phyloP scores from a whole-genome alignment of 2,888 invertebrate species.

The Mystacides longicornis region DNA sequence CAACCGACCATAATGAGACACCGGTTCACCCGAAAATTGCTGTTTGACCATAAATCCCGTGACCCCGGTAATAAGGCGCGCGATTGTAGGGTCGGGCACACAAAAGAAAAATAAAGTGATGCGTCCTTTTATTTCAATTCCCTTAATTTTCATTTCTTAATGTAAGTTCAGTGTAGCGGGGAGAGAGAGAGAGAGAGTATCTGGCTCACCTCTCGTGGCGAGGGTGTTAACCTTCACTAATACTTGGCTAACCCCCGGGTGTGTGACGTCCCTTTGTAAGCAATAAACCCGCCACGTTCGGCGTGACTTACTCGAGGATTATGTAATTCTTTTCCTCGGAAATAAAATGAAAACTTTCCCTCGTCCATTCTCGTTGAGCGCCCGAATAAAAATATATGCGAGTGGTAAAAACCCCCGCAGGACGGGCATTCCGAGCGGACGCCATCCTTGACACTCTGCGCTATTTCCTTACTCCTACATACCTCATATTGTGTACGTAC shows the following conservation, averaged over 20 bases:
- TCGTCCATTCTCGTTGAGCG: not conserved
- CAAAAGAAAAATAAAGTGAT: no score
- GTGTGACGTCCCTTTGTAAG: not conserved
- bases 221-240: not conserved
- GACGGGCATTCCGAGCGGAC: no score
- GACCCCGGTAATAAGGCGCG: no score
- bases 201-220: not conserved
- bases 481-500: no score
- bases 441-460: no score
- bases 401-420: no score
- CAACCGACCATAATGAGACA: no score
- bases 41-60: no score
- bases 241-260: not conserved
- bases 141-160: not conserved
- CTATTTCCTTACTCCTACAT: no score
- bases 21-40: no score
- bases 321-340: not conserved
- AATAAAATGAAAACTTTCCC: not conserved
- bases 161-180: constrained; percentile 1
- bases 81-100: no score
- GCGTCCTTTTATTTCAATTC: not conserved
- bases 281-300: constrained; percentile 1
- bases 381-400: not conserved
- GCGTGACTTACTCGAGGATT: not conserved
- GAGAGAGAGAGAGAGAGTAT: no score